Conservation (phyloP, 1,140 invertebrate species). For the Drosophila rhopaloa region DNA sequence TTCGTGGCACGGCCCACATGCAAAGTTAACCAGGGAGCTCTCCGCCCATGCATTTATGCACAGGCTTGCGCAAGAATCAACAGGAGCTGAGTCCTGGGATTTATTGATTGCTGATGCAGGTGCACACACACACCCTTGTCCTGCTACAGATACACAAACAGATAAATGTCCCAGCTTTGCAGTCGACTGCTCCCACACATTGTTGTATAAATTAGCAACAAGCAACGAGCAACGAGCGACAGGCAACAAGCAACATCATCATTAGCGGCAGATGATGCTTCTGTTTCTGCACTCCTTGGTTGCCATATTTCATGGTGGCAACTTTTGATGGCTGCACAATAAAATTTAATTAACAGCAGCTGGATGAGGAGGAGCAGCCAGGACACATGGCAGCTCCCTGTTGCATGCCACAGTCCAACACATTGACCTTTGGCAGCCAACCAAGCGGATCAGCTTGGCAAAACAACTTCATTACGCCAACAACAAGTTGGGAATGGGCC, state of each 20-base stretch:
- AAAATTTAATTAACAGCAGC: constrained; percentile 74
- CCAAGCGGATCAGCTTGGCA: constrained; percentile 19
- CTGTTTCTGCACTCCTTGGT: constrained; percentile 10
- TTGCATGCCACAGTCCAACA: constrained; percentile 37
- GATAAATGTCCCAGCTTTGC: constrained; percentile 58
- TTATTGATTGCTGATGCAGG: constrained; percentile 67
- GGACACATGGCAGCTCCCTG: constrained; percentile 30
- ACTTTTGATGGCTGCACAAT: constrained; percentile 62
- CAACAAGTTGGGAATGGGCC: constrained; percentile 7
- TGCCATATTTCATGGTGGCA: constrained; percentile 46
- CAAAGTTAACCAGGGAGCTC: constrained; percentile 43
- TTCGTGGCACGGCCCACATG: constrained; percentile 55
- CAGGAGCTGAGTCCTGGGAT: constrained; percentile 77
- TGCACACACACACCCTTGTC: too few species aligned
- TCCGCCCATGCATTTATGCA: constrained; percentile 71
- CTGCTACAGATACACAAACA: constrained; percentile 30
- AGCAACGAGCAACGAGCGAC: constrained; percentile 40
- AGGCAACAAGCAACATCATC: constrained; percentile 40
- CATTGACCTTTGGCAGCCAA: constrained; percentile 60
- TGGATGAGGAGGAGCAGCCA: constrained; percentile 5
- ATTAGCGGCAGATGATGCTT: constrained; percentile 48
- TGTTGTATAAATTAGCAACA: constrained; percentile 73
- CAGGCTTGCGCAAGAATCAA: constrained; percentile 74
- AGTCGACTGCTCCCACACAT: constrained; percentile 32
- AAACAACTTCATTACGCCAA: constrained; percentile 70